Conservation (phyloP, 2,797 vertebrate genomes). For the Semaprochilodus insignis region DNA sequence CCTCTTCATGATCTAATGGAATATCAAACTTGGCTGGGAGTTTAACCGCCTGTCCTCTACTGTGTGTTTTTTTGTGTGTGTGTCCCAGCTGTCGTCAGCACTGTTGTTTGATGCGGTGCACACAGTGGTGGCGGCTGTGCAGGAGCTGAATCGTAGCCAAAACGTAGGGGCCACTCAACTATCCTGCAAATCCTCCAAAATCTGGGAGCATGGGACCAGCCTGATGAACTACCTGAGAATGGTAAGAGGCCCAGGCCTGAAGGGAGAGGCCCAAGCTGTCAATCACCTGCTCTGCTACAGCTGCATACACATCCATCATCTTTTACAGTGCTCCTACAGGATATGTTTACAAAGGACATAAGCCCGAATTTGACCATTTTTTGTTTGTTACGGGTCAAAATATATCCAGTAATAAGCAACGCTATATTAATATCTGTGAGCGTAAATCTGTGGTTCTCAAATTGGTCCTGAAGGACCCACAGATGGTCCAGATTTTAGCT, state of each 20-base stretch:
- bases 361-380: background rate
- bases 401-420: too few species aligned
- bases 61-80: conserved; percentile 25
- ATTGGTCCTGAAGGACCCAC: too few species aligned
- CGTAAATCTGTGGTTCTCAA: too few species aligned
- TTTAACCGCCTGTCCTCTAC: conserved; percentile 67
- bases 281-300: background rate
- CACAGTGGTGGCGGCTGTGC: conserved; percentile 91
- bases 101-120: conserved; percentile 96
- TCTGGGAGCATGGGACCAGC: conserved; percentile 98
- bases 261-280: background rate
- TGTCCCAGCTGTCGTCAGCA: conserved; percentile 90
- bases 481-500: too few species aligned
- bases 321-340: background rate
- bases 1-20: conserved; percentile 75
- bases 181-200: conserved; percentile 96
- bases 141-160: conserved; percentile 97
- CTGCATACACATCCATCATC: background rate
- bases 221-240: conserved; percentile 99
- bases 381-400: too few species aligned
- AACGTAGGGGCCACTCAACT: conserved; percentile 96
- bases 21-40: conserved; percentile 62
- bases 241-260: conserved; percentile 80
- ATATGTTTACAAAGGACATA: background rate
- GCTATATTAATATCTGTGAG: too few species aligned